phyloP scores from a whole-genome alignment of 1,140 invertebrate species.

The Drosophila ogumai region DNA sequence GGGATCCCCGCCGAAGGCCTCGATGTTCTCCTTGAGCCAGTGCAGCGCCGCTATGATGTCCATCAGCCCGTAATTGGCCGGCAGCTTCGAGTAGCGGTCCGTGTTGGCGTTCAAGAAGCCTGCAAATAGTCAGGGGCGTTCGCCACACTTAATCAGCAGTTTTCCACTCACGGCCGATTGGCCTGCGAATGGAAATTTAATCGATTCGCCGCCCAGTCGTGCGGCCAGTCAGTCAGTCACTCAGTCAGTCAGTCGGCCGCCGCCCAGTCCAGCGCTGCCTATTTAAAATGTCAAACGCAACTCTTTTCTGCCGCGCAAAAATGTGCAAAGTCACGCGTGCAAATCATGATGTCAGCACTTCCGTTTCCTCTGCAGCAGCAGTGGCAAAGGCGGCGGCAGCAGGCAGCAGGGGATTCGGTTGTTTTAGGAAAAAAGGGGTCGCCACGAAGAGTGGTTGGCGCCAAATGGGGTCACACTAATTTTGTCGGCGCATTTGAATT shows the following conservation, averaged over 20 bases:
- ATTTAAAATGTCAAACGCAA: constrained; percentile 72
- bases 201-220: constrained; percentile 45
- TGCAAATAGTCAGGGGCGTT: constrained; percentile 79
- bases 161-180: constrained; percentile 58
- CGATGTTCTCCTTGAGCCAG: constrained; percentile 97
- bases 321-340: constrained; percentile 80
- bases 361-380: constrained; percentile 68
- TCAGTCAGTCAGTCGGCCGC: constrained; percentile 6
- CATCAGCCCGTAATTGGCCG: constrained; percentile 97
- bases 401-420: constrained; percentile 2
- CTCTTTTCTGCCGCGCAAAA: constrained; percentile 45
- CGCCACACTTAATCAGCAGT: constrained; percentile 57
- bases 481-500: constrained; percentile 62
- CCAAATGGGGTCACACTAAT: constrained; percentile 74
- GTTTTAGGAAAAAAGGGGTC: neutral
- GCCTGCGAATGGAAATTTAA: constrained; percentile 65
- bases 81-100: constrained; percentile 92
- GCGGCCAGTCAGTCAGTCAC: constrained; percentile 21
- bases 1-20: constrained; percentile 95
- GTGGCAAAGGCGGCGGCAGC: neutral
- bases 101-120: constrained; percentile 95
- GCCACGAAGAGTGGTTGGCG: constrained; percentile 11
- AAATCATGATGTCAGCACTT: constrained; percentile 83
- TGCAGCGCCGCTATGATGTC: constrained; percentile 97
- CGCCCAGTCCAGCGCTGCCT: constrained; percentile 12